Base-by-base conservation (phyloP, 2,888 invertebrate genomes). In the Lamellibrachia satsuma region DNA sequence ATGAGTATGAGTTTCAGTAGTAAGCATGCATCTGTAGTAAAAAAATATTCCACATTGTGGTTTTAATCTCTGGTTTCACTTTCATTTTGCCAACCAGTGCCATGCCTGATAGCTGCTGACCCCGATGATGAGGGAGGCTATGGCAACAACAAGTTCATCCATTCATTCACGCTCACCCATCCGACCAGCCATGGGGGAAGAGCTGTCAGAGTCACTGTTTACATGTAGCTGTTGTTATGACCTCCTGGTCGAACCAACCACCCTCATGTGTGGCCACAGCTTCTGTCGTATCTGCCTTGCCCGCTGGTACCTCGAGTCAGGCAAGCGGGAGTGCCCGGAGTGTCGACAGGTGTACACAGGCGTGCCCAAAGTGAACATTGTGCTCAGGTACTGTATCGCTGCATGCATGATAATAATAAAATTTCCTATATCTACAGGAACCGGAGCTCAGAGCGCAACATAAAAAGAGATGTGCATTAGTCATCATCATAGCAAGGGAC, bases 231-330 rank as follows among this genome's bases (percentile, higher is more conserved):
- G 95, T 75, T 96, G 96, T 92, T 94, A 94, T 93, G 95, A 95
- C 75, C 93, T 95, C 15, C 94, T 95, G 93, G 94, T 95, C 8
- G 94, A 95, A 52, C 96, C 96, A 0, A 95, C 95, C 22, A 95
- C 96, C 1, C 93, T 96, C 11, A 94, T 93, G 52, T 96, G 96
- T 94, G 96, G 96, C 1, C 96, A 96, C 94, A 95, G 95, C 55
- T 95, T 95, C 92, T 96, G 96, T 93, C 94, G 95, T 7, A 93
- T 94, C 3, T 96, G 96, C 93, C 94, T 96, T 27, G 96, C 96
- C 7, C 52, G 55, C 8, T 91, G 91, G 91, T 91, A 91, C 57
- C 55, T 91, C n/a, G 55, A 91, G 91, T 91, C 91, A 4, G 27
- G 57, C 11, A 52, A 91, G 52, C 9, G 39, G 51, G 39, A 39